These are phyloP conservation scores for Leptothorax acervorum DNA, from an alignment of 2,888 invertebrate species.

Conservation along the genomic window DNA sequence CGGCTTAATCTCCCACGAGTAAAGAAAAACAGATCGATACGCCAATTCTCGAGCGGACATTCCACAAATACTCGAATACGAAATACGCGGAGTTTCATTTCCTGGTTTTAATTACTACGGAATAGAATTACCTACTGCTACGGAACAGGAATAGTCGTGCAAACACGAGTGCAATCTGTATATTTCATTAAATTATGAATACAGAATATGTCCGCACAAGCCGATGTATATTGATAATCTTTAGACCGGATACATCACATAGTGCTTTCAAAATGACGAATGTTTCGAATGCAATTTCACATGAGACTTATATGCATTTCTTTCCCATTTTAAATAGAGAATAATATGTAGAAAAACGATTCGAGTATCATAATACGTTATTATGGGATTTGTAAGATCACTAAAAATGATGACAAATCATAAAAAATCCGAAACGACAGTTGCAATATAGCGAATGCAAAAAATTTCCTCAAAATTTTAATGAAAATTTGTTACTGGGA, in stretches of 20 bases:
- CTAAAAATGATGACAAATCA: too few relatives aligned
- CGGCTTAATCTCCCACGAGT: not conserved
- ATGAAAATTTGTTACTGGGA: not conserved
- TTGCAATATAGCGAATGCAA: not conserved
- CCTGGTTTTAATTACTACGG: slow-evolving; percentile 21
- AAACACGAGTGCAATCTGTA: not conserved
- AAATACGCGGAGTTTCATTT: not conserved
- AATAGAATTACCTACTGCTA: too few relatives aligned
- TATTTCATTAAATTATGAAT: slow-evolving; percentile 17
- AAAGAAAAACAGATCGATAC: slow-evolving; percentile 56
- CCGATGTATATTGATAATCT: not conserved
- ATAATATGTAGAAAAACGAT: not conserved
- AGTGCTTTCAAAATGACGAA: not conserved
- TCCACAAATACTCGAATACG: slow-evolving; percentile 11
- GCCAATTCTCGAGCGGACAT: slow-evolving; percentile 6
- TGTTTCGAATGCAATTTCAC: not conserved
- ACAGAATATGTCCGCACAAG: not conserved
- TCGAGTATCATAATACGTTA: too few relatives aligned
- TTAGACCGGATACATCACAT: not conserved
- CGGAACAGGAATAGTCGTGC: not conserved
- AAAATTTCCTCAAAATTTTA: not conserved
- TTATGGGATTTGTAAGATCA: too few relatives aligned
- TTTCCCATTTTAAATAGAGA: not conserved
- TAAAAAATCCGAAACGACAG: not conserved
- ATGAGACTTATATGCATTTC: not conserved